Percentiles rank a stretch among this genome's conserved stretches.
Evolutionary conservation across 2,888 invertebrate species (phyloP).

Genomic region (Nysson spinosus): DNA sequence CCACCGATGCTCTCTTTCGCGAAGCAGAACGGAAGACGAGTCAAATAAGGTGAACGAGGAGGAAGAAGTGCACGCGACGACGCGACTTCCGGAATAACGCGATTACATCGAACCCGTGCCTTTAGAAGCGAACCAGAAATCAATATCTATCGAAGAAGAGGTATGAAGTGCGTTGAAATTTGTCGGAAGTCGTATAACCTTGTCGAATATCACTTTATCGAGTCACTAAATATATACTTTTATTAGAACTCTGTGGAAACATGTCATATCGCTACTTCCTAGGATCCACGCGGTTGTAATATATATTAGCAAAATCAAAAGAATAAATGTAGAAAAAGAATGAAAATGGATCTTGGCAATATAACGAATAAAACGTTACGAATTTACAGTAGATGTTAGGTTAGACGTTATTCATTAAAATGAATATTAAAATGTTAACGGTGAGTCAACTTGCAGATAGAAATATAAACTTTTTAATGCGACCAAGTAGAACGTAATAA

Average conservation of each 20-base stretch:
- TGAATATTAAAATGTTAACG: too few relatives aligned
- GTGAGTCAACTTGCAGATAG: too few relatives aligned
- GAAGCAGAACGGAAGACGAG: constrained; percentile 45
- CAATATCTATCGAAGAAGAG: constrained; percentile 64
- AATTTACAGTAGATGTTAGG: too few relatives aligned
- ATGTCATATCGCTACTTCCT: too few relatives aligned
- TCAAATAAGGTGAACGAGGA: constrained; percentile 52
- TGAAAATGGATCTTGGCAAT: too few relatives aligned
- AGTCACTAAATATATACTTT: neutral
- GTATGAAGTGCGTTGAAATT: constrained; percentile 69
- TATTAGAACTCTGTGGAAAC: neutral
- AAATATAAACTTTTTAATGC: too few relatives aligned
- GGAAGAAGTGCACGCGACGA: constrained; percentile 43
- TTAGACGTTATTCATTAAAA: too few relatives aligned
- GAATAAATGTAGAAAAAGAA: too few relatives aligned
- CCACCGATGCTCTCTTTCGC: constrained; percentile 25
- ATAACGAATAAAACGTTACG: too few relatives aligned
- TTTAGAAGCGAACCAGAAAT: constrained; percentile 57
- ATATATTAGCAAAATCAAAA: too few relatives aligned
- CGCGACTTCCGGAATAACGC: constrained; percentile 67
- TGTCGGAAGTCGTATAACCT: constrained; percentile 67
- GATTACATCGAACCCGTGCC: constrained; percentile 64
- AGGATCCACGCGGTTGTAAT: too few relatives aligned
- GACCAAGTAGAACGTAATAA: constrained; percentile 1
- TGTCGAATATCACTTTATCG: constrained; percentile 16